A percentile compares a stretch with the other conserved stretches of the same genome.
Evolutionary conservation across 2,113 vertebrate species (phyloP).

Genomic region (Seriola aureovittata): DNA sequence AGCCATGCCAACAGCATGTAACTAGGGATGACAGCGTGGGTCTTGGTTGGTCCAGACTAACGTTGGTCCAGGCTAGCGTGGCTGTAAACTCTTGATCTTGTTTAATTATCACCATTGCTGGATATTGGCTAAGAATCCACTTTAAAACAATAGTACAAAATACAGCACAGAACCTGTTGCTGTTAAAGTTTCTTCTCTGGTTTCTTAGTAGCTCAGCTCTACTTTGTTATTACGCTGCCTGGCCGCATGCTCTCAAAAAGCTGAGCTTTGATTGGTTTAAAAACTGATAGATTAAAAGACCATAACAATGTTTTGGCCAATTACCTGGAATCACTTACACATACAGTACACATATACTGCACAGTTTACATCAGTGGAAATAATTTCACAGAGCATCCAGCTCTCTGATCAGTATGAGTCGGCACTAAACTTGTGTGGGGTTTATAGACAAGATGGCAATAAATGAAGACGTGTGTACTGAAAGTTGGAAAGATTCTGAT

Average conservation of each 20-base stretch:
- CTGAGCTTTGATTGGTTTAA: not conserved
- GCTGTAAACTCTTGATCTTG: not conserved
- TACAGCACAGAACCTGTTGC: not conserved
- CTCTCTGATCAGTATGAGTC: slow-evolving; percentile 28
- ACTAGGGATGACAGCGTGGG: not conserved
- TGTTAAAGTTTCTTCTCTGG: not conserved
- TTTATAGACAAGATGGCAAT: slow-evolving; percentile 58
- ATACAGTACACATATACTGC: too few relatives aligned
- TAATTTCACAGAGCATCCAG: not conserved
- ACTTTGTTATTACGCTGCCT: not conserved
- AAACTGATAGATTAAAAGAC: not conserved
- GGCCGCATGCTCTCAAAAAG: not conserved
- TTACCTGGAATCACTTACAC: too few relatives aligned
- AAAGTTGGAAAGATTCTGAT: not conserved
- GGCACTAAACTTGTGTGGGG: slow-evolving; percentile 3
- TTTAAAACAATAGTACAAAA: not conserved
- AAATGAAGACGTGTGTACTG: slow-evolving; percentile 51
- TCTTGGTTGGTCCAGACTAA: not conserved
- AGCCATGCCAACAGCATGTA: not conserved
- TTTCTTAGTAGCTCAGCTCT: not conserved
- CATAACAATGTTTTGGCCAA: too few relatives aligned
- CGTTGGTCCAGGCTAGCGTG: not conserved
- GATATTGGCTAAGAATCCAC: not conserved
- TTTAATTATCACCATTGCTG: not conserved
- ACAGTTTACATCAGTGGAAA: too few relatives aligned